Evolutionary conservation across 2,797 vertebrate genomes (phyloP).

Genomic region (Erethizon dorsatum): DNA sequence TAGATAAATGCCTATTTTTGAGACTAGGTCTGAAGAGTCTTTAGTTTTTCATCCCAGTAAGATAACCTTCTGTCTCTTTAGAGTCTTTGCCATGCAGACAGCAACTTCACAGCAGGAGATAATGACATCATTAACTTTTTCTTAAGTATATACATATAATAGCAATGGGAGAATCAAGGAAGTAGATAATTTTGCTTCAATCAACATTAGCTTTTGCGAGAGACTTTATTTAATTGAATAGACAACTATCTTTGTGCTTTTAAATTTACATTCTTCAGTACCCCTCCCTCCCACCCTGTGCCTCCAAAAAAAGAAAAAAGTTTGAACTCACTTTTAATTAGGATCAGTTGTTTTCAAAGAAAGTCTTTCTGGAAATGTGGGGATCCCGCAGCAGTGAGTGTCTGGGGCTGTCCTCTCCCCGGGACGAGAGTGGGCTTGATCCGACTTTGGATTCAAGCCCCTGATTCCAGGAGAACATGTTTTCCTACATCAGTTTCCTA

Average conservation of each 20-base stretch:
- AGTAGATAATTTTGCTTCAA: slow-evolving; percentile 56
- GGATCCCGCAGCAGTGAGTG: background rate
- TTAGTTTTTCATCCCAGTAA: background rate
- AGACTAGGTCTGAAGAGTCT: background rate
- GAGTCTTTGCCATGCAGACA: background rate
- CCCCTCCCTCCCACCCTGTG: background rate
- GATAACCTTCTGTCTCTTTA: background rate
- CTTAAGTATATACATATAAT: background rate
- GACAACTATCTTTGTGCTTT: slow-evolving; percentile 53
- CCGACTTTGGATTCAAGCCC: background rate
- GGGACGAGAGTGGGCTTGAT: background rate
- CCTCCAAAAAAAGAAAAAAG: background rate
- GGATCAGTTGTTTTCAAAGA: background rate
- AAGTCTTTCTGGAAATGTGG: background rate
- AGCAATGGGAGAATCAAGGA: slow-evolving; percentile 51
- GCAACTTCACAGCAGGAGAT: background rate
- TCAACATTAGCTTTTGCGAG: slow-evolving; percentile 49
- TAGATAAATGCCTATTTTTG: slow-evolving; percentile 45
- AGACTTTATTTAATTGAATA: slow-evolving; percentile 31
- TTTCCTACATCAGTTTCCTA: background rate
- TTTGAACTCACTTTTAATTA: slow-evolving; percentile 31
- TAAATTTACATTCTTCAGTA: background rate
- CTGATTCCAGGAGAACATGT: background rate
- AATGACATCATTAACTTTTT: slow-evolving; percentile 62
- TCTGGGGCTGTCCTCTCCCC: background rate